Base-by-base conservation (phyloP, 2,888 invertebrate species). In the Drosophila mercatorum region DNA sequence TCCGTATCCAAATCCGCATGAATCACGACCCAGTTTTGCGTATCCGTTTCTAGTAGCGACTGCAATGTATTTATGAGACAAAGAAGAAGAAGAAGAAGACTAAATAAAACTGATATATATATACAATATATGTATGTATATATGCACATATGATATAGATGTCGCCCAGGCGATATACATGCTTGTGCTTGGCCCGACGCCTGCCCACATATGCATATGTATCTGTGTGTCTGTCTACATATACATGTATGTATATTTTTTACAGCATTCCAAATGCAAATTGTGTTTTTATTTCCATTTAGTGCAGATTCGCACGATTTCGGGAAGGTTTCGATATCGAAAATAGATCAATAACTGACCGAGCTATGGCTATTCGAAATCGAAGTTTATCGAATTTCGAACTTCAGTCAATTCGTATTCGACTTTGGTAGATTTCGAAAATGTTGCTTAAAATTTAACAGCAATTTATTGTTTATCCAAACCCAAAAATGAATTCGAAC, bases 41-140 rank as follows among this genome's bases (percentile, higher is more conserved):
- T 62, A 62, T 76, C 58, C 72, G 71, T 65, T 75, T 51, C 17
- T 8, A 60, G 40, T 28, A 28, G 52, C 34, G 22, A 53, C 41
- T 47, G 34, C 28, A 14, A 53, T 41, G 8, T 36, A 58, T 57
- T 56, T 70, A 28, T 2, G 47, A 49, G n/a, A 31, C 11, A 51
- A 51, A 68, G 83, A 81, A 68, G 84, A 84, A 84, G 83, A 84
- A 68, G 83, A 81, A 68, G 84, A 84, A 84, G 83, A 84, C 86
- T 86, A 57, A 84, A 84, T 84, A 84, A 84, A 81, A 76, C 72
- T 78, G 77, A 84, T 82, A 76, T 83, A n/a, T n/a, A 83, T 74
- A 77, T 68, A 72, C 71, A 55, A 60, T 51, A 0, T 64, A 57
- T 65, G 10, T 43, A 66, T 67, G 71, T 66, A 73, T 74, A 56